Evolutionary conservation across 2,797 vertebrate species (phyloP).

Genomic region (Rhinella marina): DNA sequence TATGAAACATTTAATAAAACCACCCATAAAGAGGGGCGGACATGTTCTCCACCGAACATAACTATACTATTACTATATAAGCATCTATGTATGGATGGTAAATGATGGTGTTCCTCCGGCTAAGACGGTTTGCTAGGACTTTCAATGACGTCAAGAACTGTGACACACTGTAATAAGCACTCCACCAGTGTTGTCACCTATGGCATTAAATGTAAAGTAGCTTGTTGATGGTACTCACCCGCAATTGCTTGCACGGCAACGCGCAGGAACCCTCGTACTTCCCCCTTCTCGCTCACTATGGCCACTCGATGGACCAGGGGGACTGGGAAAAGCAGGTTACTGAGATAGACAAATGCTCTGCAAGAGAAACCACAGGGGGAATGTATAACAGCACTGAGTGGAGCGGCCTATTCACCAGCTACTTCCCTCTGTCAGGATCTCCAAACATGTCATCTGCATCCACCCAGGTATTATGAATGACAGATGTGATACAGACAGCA

Average conservation of each 20-base stretch:
- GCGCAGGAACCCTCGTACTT: slow-evolving; percentile 93
- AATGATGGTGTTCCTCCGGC: too few relatives aligned
- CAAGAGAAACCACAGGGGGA: slow-evolving; percentile 12
- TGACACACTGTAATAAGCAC: too few relatives aligned
- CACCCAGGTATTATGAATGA: neutral
- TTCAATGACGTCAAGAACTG: neutral
- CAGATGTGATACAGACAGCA: slow-evolving; percentile 15
- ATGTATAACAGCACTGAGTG: neutral
- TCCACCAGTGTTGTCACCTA: too few relatives aligned
- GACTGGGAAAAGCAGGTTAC: slow-evolving; percentile 96
- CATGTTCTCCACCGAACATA: neutral
- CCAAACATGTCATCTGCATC: neutral
- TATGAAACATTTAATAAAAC: neutral
- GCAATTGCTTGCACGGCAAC: slow-evolving; percentile 97
- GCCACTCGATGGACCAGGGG: slow-evolving; percentile 95
- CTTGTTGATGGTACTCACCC: slow-evolving; percentile 76
- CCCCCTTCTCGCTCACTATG: slow-evolving; percentile 96
- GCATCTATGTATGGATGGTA: too few relatives aligned
- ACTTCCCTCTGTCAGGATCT: neutral
- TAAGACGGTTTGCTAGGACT: too few relatives aligned
- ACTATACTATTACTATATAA: neutral
- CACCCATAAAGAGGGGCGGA: neutral
- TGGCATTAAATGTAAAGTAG: neutral
- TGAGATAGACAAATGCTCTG: slow-evolving; percentile 98
- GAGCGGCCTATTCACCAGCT: neutral